Percentiles rank a stretch among this genome's conserved stretches.
Conservation (phyloP, 2,113 vertebrate genomes). For the Tympanuchus pallidicinctus region DNA sequence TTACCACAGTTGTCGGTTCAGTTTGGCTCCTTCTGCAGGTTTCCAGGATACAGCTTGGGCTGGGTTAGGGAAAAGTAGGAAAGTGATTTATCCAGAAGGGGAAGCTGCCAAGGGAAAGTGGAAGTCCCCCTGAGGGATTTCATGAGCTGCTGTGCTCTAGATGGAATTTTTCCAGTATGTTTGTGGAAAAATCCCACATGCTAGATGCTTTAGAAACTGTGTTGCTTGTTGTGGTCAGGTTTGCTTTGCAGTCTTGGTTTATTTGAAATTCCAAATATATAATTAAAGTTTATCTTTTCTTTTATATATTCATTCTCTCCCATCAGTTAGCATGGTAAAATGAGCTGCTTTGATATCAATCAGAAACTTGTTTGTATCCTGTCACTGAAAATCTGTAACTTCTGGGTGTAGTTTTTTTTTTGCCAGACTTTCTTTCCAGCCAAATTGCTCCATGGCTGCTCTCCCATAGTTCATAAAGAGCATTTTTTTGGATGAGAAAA, state of each 20-base stretch:
- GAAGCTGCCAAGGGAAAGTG: constrained; percentile 25
- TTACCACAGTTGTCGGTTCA: background rate
- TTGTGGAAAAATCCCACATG: background rate
- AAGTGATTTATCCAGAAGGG: fast-evolving
- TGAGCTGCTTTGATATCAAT: background rate
- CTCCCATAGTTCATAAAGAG: background rate
- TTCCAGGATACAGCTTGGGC: background rate
- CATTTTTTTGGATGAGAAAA: background rate
- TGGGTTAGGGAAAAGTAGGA: background rate
- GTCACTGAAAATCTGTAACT: constrained; percentile 22
- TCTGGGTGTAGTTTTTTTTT: constrained; percentile 6
- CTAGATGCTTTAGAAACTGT: background rate
- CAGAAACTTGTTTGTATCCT: background rate
- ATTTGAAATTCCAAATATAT: background rate
- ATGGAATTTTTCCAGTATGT: constrained; percentile 27
- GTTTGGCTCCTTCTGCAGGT: background rate
- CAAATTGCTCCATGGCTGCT: background rate
- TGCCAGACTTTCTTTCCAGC: background rate
- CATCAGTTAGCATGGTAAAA: constrained; percentile 14
- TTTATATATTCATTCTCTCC: constrained; percentile 23
- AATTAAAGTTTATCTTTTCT: background rate
- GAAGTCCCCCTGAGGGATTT: background rate
- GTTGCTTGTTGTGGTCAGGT: background rate
- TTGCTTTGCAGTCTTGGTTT: background rate
- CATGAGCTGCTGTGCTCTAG: background rate